Conservation (phyloP, 2,888 invertebrate species). For the Heliconius erato region DNA sequence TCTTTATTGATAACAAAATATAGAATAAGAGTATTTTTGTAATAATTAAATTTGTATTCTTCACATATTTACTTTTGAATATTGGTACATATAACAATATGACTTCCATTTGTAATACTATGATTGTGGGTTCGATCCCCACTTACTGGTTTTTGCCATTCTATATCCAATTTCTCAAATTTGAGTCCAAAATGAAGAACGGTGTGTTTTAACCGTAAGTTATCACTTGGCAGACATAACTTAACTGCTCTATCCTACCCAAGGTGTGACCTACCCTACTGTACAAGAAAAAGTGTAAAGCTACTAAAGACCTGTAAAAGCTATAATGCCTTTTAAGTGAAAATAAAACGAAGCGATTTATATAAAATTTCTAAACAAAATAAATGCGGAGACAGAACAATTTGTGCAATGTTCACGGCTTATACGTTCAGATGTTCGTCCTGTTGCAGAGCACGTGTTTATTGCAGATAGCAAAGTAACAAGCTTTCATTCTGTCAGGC, state of each 20-base stretch:
- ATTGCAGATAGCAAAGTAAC: conserved; percentile 25
- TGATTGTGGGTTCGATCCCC: no score
- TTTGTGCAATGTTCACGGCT: conserved; percentile 23
- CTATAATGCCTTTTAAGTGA: neutral
- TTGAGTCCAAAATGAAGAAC: no score
- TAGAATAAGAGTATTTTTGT: neutral
- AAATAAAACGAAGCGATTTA: conserved; percentile 15
- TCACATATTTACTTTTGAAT: neutral
- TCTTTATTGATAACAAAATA: no score
- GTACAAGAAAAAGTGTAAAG: neutral
- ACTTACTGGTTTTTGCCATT: neutral
- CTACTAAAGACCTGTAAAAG: neutral
- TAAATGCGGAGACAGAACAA: conserved; percentile 12
- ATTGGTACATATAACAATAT: neutral
- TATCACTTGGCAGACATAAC: no score
- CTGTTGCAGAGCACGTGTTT: conserved; percentile 23
- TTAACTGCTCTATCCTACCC: no score
- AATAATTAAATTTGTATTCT: neutral
- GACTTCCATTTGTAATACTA: no score
- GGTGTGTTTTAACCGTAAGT: no score
- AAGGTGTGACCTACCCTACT: neutral
- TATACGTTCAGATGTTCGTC: conserved; percentile 15
- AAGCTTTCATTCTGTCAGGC: conserved; percentile 26
- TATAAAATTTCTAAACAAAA: conserved; percentile 13
- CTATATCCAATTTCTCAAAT: neutral